phyloP scores from a whole-genome alignment of 2,113 vertebrate species.

The Sorex araneus region DNA sequence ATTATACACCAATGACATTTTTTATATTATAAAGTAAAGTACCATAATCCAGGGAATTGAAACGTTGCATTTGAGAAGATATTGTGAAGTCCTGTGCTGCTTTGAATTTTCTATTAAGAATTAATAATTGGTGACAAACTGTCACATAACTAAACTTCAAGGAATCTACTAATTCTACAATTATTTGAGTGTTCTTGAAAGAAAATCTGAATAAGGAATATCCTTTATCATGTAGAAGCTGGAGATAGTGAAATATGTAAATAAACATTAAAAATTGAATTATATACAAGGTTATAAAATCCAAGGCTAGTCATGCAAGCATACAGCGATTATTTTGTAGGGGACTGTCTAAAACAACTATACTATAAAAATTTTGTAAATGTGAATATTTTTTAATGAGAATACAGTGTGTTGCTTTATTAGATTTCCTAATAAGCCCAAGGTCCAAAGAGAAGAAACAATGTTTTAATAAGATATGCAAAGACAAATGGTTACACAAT shows the following conservation, averaged over 20 bases:
- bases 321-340: background rate
- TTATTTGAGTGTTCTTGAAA: background rate
- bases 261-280: conserved; percentile 1
- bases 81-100: background rate
- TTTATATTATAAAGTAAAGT: background rate
- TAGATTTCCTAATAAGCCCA: background rate
- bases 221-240: background rate
- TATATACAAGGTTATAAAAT: no score
- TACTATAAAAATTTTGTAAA: background rate
- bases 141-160: background rate
- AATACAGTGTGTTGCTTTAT: background rate
- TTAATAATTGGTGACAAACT: background rate
- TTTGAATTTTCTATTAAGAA: conserved; percentile 19
- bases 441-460: background rate
- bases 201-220: background rate
- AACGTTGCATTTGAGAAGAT: background rate
- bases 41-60: background rate
- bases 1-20: conserved; percentile 7
- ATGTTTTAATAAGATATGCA: background rate
- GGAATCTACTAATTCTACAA: background rate
- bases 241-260: background rate
- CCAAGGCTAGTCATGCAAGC: no score
- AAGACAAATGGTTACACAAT: background rate
- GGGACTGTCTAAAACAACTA: background rate
- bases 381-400: background rate